Percentiles rank a stretch among this genome's conserved stretches.
These are phyloP conservation scores for Thalassaphorura encarpata DNA, from an alignment of 1,140 invertebrate species.

Conservation along the genomic window DNA sequence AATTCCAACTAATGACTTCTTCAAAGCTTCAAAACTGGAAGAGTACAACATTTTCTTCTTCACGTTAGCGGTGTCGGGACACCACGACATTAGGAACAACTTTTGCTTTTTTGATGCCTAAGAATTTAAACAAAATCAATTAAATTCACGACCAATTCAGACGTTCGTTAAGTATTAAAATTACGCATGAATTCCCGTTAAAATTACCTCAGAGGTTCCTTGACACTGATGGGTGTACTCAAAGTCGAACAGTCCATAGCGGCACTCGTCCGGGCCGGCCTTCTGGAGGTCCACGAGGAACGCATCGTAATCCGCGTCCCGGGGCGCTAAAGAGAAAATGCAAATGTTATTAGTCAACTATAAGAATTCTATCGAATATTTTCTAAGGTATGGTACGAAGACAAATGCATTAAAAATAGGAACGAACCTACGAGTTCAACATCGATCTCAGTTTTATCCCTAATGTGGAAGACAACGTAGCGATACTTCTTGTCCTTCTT, in stretches of 20 bases:
- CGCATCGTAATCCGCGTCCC: constrained; percentile 76
- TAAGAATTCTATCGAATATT: no score
- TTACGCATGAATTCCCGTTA: no score
- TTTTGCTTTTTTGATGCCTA: constrained; percentile 87
- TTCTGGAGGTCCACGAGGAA: constrained; percentile 85
- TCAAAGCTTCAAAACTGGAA: constrained; percentile 89
- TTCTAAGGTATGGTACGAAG: no score
- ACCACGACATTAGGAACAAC: constrained; percentile 92
- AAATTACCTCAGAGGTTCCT: constrained; percentile 67
- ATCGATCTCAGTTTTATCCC: constrained; percentile 88
- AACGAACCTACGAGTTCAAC: constrained; percentile 70
- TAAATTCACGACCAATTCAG: background rate
- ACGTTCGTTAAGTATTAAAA: no score
- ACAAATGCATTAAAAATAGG: no score
- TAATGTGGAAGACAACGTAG: constrained; percentile 90
- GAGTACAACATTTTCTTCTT: constrained; percentile 99
- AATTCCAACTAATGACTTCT: constrained; percentile 88
- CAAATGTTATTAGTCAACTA: background rate
- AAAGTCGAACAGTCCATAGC: constrained; percentile 90
- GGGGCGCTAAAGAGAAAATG: constrained; percentile 42
- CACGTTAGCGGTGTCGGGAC: constrained; percentile 90
- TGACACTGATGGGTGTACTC: constrained; percentile 92
- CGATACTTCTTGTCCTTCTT: constrained; percentile 96
- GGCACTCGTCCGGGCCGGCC: constrained; percentile 77
- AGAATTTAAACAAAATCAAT: constrained; percentile 12